Base-by-base conservation (phyloP, 2,113 vertebrate species). In the Hirundichthys speculiger region DNA sequence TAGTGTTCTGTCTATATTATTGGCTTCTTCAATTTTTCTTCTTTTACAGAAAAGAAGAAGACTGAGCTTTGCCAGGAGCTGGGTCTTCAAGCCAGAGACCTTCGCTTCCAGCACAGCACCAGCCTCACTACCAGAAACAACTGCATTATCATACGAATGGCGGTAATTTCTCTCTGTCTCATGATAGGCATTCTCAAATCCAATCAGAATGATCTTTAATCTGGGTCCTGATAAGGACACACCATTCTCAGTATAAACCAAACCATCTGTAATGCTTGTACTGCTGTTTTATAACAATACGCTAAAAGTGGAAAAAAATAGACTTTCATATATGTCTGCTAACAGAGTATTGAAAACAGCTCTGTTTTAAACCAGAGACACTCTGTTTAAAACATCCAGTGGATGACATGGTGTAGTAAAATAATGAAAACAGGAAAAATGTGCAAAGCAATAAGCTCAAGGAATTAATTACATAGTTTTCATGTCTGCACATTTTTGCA, bases 21-120 rank as follows among this genome's bases (percentile, higher is more conserved):
- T 9, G 18, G n/a, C n/a, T 15, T 39, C 16, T 11, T 51, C 6
- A 54, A 27, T 56, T 45, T 22, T n/a, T 30, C 42, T 65, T 39
- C 3, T 64, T 18, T 48, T 46, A 13, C 60, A 99, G 98, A 99
- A 86, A 97, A 93, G 73, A 99, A 98, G 84, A 99, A 99, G 90
- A 96, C 94, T 0, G 98, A 99, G 73, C 86, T 99, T 21, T 95
- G 95, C 64, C 97, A 99, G 83, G 98, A 99, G 66, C 62, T 99
- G 45, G 92, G 94, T 76, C 96, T 99, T 80, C 98, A 98, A 73
- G 96, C 98, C 51, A 92, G 98, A 92, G 97, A 99, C 75, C 82
- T 99, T 46, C 91, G 98, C 59, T 99, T 99, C 80, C 97, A 98
- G 65, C 98, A 98, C 54, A 87, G 93, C 8, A 93, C 95, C 87